These are phyloP conservation scores for Helicoverpa assulta DNA, from an alignment of 2,888 invertebrate species.

Conservation along the genomic window DNA sequence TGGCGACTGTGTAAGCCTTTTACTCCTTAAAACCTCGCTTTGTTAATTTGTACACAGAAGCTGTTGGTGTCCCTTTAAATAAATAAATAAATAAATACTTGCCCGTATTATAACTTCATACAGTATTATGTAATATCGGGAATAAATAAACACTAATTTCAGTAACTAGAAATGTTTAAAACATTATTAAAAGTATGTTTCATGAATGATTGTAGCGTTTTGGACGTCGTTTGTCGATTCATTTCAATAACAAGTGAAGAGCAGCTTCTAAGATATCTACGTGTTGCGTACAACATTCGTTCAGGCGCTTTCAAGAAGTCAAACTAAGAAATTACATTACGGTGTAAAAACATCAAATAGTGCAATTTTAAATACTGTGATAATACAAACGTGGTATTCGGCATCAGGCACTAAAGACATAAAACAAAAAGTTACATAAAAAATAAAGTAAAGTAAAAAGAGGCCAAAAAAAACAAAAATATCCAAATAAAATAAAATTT, in stretches of 20 bases:
- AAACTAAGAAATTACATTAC: not conserved
- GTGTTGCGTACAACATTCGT: constrained; percentile 29
- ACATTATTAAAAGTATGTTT: not conserved
- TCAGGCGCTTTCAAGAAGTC: constrained; percentile 40
- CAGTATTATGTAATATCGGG: not conserved
- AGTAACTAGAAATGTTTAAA: not conserved
- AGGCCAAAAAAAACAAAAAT: constrained; percentile 59
- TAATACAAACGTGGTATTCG: not conserved
- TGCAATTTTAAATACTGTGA: constrained; percentile 22
- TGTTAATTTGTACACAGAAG: too few relatives aligned
- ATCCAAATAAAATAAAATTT: constrained; percentile 65
- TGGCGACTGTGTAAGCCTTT: too few relatives aligned
- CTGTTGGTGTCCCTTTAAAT: too few relatives aligned
- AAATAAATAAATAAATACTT: too few relatives aligned
- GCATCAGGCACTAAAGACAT: constrained; percentile 1
- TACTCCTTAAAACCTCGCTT: too few relatives aligned
- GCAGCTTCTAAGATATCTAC: constrained; percentile 15
- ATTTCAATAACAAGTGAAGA: not conserved
- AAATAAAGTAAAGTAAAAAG: constrained; percentile 30
- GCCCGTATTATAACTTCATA: not conserved
- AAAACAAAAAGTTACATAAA: constrained; percentile 22
- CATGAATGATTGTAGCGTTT: not conserved
- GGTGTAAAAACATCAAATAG: not conserved
- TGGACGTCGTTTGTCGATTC: not conserved
- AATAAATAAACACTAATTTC: not conserved